Evolutionary conservation across 37 sponge, comb jelly and placozoan species (phyloP).

Genomic region (Agelas oroides): DNA sequence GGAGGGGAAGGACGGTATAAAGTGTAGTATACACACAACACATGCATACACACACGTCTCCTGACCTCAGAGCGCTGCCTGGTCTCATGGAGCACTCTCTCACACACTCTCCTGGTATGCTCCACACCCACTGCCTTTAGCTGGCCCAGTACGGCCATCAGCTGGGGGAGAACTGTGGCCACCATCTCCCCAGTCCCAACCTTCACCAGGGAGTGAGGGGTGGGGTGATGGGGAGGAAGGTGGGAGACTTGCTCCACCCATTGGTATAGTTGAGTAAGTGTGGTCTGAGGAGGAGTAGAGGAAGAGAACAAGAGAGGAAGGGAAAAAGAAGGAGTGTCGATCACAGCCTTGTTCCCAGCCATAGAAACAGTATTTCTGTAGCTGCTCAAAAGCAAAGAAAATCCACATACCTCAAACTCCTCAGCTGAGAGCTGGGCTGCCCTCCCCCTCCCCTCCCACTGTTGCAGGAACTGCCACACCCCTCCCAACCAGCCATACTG

Average conservation of each 20-base stretch:
- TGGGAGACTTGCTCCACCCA: constrained; percentile 11
- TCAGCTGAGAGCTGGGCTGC: constrained; percentile 28
- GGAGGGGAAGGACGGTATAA: too few species aligned
- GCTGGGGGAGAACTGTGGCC: not conserved
- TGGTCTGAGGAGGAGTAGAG: not conserved
- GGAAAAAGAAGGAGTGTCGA: too few species aligned
- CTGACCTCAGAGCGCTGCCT: constrained; percentile 22
- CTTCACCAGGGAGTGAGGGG: constrained; percentile 27
- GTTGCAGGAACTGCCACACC: constrained; percentile 9
- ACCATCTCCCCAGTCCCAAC: constrained; percentile 16
- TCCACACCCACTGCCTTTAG: not conserved
- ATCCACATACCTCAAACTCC: constrained; percentile 43
- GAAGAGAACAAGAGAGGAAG: not conserved
- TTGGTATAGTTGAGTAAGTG: not conserved
- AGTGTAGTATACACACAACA: too few species aligned
- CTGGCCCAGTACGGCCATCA: constrained; percentile 24
- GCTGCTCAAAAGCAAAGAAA: too few species aligned
- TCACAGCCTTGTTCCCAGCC: too few species aligned
- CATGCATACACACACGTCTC: too few species aligned
- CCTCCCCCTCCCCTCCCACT: constrained; percentile 30
- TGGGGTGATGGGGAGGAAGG: constrained; percentile 35
- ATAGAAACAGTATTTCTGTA: too few species aligned
- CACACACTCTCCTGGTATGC: constrained; percentile 25
- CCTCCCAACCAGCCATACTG: constrained; percentile 43
- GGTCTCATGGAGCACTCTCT: constrained; percentile 30